A percentile compares a stretch with the other conserved stretches of the same genome.
Conservation (phyloP, 2,888 invertebrate genomes). For the Oxyscelio sp. region DNA sequence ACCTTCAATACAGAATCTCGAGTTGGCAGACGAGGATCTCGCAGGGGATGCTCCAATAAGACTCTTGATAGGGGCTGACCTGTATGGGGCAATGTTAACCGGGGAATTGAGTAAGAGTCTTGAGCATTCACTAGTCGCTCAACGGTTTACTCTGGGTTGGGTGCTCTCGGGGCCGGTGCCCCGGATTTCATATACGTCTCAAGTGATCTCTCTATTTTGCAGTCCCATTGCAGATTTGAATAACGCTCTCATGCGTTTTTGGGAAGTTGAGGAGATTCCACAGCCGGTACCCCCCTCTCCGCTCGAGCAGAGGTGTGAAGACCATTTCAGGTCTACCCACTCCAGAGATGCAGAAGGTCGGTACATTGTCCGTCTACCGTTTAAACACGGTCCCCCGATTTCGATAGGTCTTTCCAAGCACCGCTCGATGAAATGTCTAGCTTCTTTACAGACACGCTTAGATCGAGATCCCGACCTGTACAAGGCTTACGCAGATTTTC, state of each 20-base stretch:
- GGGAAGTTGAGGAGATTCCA: slow-evolving; percentile 44
- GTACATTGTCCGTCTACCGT: no score
- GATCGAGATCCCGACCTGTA: not conserved
- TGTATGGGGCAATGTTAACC: not conserved
- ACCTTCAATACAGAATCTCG: not conserved
- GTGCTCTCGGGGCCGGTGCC: slow-evolving; percentile 7
- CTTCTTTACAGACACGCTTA: no score
- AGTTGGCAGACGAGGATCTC: slow-evolving; percentile 5
- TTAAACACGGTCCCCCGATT: no score
- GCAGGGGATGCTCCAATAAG: not conserved
- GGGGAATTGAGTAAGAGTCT: not conserved
- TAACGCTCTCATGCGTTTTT: slow-evolving; percentile 26
- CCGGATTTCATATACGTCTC: not conserved
- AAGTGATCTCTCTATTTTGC: not conserved
- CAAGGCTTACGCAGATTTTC: not conserved
- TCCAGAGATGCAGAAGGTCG: no score
- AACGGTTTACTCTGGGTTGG: slow-evolving; percentile 9
- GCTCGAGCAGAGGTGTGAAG: no score
- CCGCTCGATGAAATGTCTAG: not conserved
- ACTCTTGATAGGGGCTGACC: slow-evolving; percentile 6
- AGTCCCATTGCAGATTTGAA: not conserved
- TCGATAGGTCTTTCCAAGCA: not conserved
- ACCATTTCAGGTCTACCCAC: no score
- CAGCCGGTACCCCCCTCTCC: no score
- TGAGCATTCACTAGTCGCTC: not conserved